Evolutionary conservation across 2,888 invertebrate species (phyloP).

Genomic region (Sarcophaga variegata): DNA sequence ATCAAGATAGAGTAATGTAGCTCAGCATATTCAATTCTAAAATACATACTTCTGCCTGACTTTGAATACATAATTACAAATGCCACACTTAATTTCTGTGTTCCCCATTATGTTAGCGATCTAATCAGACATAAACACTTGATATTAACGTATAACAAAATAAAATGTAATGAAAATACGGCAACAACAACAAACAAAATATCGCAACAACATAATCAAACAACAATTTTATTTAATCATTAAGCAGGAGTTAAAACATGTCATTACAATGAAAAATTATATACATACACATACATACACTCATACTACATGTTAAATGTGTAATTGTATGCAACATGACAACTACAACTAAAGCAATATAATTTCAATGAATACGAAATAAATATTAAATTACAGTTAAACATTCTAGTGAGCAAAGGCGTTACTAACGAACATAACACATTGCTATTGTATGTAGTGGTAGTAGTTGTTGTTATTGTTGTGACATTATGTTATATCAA

Average conservation of each 20-base stretch:
- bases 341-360: conserved; percentile 7
- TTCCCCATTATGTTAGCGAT: no score
- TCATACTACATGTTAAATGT: neutral
- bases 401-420: conserved; percentile 40
- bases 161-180: neutral
- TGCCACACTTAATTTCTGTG: no score
- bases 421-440: conserved; percentile 18
- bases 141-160: neutral
- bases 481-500: neutral
- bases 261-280: neutral
- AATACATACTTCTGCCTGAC: no score
- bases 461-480: conserved; percentile 11
- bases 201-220: neutral
- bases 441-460: neutral
- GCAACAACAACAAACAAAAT: no score
- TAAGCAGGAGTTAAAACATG: neutral
- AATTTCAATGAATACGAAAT: conserved; percentile 34
- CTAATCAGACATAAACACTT: neutral
- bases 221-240: conserved; percentile 26
- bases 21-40: neutral
- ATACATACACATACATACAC: neutral
- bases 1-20: no score
- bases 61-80: no score
- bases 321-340: neutral
- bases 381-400: conserved; percentile 29